Conservation (phyloP, 2,113 vertebrate genomes). For the Corythornis madagascariensis region DNA sequence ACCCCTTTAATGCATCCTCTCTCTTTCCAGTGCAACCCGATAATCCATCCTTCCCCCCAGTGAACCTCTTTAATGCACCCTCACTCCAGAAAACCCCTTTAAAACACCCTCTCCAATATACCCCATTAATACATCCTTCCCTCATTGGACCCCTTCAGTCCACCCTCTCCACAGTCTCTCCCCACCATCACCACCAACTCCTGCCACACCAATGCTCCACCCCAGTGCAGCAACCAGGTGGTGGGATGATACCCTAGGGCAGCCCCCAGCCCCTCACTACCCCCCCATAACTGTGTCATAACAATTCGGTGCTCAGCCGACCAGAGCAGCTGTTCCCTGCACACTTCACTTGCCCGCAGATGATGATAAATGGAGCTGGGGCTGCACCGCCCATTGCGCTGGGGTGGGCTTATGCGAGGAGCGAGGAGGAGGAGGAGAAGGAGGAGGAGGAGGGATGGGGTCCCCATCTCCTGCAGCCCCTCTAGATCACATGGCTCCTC, state of each 20-base stretch:
- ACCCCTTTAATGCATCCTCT: background rate
- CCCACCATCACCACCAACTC: background rate
- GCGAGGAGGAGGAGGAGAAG: background rate
- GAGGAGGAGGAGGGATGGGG: background rate
- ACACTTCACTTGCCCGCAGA: conserved; percentile 82
- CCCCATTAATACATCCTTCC: background rate
- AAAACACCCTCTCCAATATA: too few relatives aligned
- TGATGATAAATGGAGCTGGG: conserved; percentile 78
- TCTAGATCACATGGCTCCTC: background rate
- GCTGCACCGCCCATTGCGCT: conserved; percentile 34
- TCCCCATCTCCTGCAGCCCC: background rate
- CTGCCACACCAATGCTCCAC: accelerated
- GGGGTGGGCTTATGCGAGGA: conserved; percentile 27
- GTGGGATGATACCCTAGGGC: background rate
- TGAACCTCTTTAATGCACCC: background rate
- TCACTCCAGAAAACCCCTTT: background rate
- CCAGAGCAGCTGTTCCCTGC: conserved; percentile 78
- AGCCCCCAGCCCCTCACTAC: background rate
- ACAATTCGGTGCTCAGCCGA: conserved; percentile 70
- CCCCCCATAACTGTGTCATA: background rate
- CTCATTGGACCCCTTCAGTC: background rate
- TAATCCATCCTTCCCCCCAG: background rate
- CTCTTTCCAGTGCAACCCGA: background rate
- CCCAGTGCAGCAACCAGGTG: background rate
- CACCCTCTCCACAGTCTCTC: background rate